Base-by-base conservation (phyloP, 2,113 vertebrate species). In the Ancistrus triradiatus region DNA sequence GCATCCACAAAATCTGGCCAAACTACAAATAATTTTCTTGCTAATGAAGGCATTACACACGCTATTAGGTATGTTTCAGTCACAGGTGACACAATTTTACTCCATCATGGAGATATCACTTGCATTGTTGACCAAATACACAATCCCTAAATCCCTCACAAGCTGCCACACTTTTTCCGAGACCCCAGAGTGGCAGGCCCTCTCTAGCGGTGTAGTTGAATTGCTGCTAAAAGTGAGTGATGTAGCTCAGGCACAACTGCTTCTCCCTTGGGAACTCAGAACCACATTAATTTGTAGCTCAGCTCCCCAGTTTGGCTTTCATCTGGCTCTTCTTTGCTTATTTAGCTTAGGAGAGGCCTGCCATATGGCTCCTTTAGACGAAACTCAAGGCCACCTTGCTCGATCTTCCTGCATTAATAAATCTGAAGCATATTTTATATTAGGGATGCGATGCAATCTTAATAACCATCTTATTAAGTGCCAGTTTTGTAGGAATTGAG, bases 81-180 rank as follows among this genome's bases (percentile, higher is more conserved):
- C n/a, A n/a, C n/a, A n/a, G n/a, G n/a, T n/a, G n/a, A n/a, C n/a
- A n/a, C n/a, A n/a, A n/a, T n/a, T n/a, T 77, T 68, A 77, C 65
- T 60, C 64, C 74, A 75, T 85, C 78, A 79, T 77, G 75, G 74
- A 70, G 74, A 69, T 59, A 59, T 74, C 13, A 51, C 25, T 14
- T 57, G 59, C 58, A 28, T 46, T 63, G 70, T 75, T n/a, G 68
- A 75, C 78, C 77, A 78, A 82, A 74, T 47, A 63, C 63, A 75
- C 68, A 50, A 22, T 40, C 72, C 77, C 81, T 7, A 84, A 81
- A 74, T 73, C 65, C 77, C 21, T 63, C 31, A 63, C 44, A 58
- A 51, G 9, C 40, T 42, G 18, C 14, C 44, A 46, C 68, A 67
- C 13, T 21, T 52, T 51, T 62, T 58, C 24, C n/a, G n/a, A n/a